Percentiles rank a stretch among this genome's conserved stretches.
Conservation (phyloP, 2,797 vertebrate species). For the Acanthornis magna region DNA sequence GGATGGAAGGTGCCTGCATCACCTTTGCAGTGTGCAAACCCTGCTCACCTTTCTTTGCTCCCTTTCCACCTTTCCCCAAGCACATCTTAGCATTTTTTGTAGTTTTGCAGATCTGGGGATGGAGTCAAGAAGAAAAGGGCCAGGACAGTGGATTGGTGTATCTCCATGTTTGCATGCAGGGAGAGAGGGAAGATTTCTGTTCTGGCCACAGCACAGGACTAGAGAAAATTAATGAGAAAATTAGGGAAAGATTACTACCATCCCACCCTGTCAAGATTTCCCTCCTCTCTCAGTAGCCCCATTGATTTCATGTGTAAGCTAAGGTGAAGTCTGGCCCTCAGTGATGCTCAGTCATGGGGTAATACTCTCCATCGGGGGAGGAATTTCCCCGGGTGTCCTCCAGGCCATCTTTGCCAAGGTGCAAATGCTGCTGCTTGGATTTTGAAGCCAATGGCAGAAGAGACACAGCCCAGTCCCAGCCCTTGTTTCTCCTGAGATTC, state of each 20-base stretch:
- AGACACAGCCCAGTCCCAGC: neutral
- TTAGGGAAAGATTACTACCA: neutral
- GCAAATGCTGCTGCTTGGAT: neutral
- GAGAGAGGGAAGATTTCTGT: neutral
- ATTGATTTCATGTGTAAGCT: neutral
- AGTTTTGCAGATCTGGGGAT: neutral
- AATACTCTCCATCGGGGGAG: neutral
- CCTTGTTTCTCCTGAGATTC: neutral
- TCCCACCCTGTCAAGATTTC: neutral
- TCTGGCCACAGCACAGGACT: neutral
- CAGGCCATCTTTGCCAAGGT: neutral
- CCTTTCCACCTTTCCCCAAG: neutral
- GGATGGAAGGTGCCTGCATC: slow-evolving; percentile 9
- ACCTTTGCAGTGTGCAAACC: neutral
- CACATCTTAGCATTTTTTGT: neutral
- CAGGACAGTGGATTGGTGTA: neutral
- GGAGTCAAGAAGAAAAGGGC: neutral
- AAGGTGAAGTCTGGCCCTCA: neutral
- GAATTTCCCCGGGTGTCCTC: neutral
- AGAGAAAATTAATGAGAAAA: neutral
- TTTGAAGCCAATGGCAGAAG: neutral
- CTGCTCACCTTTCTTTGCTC: neutral
- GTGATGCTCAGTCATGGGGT: neutral
- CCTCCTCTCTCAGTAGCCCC: neutral
- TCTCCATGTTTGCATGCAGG: neutral